Percentiles rank a stretch among this genome's conserved stretches.
Evolutionary conservation across 2,797 vertebrate species (phyloP).

Genomic region (Monodelphis domestica): DNA sequence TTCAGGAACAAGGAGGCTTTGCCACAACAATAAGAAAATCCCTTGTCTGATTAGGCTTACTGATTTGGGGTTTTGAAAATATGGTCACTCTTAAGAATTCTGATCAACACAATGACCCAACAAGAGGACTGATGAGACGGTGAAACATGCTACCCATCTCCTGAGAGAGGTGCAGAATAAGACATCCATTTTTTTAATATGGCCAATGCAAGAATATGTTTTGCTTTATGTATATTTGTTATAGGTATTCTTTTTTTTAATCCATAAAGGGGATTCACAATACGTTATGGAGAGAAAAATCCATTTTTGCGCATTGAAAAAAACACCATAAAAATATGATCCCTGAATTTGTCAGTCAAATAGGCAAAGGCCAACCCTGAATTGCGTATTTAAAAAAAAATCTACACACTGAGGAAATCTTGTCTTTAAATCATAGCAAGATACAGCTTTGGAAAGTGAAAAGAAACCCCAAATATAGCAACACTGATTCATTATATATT

Average conservation of each 20-base stretch:
- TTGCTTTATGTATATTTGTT: neutral
- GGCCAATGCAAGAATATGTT: neutral
- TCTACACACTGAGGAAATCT: neutral
- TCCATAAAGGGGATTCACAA: neutral
- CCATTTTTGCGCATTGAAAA: neutral
- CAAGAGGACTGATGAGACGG: neutral
- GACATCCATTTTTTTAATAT: neutral
- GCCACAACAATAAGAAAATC: neutral
- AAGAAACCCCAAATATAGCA: neutral
- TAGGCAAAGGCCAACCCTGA: neutral
- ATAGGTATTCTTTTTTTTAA: neutral
- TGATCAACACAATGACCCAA: neutral
- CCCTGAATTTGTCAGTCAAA: neutral
- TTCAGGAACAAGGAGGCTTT: neutral
- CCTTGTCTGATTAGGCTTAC: neutral
- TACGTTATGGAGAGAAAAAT: neutral
- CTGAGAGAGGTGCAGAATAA: neutral
- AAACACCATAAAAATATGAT: neutral
- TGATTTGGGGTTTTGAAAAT: neutral
- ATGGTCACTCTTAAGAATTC: neutral
- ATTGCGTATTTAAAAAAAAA: neutral
- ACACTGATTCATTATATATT: neutral
- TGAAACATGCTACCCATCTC: neutral
- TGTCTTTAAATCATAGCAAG: neutral
- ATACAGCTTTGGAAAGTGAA: neutral